Evolutionary conservation across 2,113 vertebrate species (phyloP), one percentile per base, ranked within the genome.

Genomic region (Dasyornis broadbenti): DNA sequence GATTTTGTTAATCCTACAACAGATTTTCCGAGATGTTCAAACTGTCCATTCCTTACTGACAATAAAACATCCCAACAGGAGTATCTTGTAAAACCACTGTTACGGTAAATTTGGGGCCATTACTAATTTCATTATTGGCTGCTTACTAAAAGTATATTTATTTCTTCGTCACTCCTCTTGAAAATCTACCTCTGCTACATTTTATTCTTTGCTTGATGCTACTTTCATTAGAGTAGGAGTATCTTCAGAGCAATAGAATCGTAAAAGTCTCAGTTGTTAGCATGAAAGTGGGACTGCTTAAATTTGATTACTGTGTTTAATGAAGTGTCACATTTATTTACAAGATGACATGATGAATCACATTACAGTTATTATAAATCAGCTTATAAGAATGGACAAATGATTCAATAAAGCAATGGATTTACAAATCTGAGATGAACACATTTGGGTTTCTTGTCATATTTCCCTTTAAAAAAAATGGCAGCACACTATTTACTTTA

Each of bases 241-340:
- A 69, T 95, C 96, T 96, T 94, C 26, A 70, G 95, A 97, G 97
- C 91, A 72, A 94, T 82, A 82, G 95, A 90, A 89, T 78, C 15
- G 17, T 54, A 89, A 96, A 96, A 96, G 96, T 95, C 95, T 96
- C 92, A 24, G 84, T 96, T 97, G 97, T 97, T 97, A 97, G 96
- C 96, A 97, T 61, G 84, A 76, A 95, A 96, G 95, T 92, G 96
- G 97, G 92, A 83, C 92, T 94, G 97, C 96, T 97, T 97, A 97
- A 95, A 98, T 97, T 94, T 98, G 98, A 98, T 98, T 97, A 98
- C 97, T 82, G 97, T 97, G 98, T 97, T 98, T 98, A 98, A 98
- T 97, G 98, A 98, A 98, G 97, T 98, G 98, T 97, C 92, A 35
- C 97, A 92, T 98, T 97, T 98, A 98, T 98, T 98, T 98, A 98